Base-by-base conservation (phyloP, 1,140 invertebrate species). In the Leptinotarsa defecta region DNA sequence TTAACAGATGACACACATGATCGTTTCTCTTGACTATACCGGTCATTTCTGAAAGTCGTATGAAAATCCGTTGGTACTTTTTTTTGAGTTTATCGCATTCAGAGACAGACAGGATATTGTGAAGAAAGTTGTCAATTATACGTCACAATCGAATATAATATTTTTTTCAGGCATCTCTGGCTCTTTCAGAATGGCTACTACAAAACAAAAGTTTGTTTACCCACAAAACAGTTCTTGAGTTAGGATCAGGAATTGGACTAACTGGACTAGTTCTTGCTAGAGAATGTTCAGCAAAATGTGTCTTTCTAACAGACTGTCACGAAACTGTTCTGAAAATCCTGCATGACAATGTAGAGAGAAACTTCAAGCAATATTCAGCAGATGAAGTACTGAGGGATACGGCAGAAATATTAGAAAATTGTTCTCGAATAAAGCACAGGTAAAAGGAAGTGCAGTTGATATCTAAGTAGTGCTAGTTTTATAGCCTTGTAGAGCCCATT, bases 201-300 rank as follows among this genome's bases (percentile, higher is more conserved):
- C 73, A 77, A 74, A 86, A 90, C 78, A 84, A 80, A 78, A 48
- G 81, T 24, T 48, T 76, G 27, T 80, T 90, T 1, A 48, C 79
- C 19, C 74, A 78, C 17, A 89, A 88, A 85, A 81, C 73, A 68
- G 74, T 91, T n/a, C 71, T 91, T 13, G 90, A 91, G 84, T 82
- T 91, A 70, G 90, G 90, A 70, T 89, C 88, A 43, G 90, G 90
- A 64, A 83, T 89, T 68, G 90, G 90, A 65, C 83, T 90, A 69
- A 85, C 87, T 48, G 89, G 89, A 62, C 77, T 90, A n/a, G 82
- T 84, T 11, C 76, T 88, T 65, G 81, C 86, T 48, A 80, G 84
- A 48, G 80, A 81, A 65, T 89, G 88, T 77, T 77, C 78, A 19
- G 87, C 88, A n/a, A 85, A 84, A 74, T 77, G 82, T 67, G 88